Evolutionary conservation across 2,888 invertebrate species (phyloP).

Genomic region (Melangyna quadrimaculata): DNA sequence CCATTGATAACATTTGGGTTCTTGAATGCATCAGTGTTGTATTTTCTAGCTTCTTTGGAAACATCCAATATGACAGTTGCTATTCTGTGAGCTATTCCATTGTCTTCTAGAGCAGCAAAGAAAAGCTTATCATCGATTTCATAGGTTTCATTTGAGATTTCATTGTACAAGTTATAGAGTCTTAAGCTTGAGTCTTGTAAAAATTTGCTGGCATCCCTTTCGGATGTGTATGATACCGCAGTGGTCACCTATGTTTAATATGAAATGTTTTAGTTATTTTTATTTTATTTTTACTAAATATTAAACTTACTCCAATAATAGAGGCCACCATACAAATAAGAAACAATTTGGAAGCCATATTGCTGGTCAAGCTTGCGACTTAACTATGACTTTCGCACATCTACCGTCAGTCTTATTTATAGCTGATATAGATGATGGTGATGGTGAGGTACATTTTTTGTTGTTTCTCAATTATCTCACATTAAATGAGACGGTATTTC

Average conservation of each 20-base stretch:
- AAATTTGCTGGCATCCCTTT: slow-evolving; percentile 75
- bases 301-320: slow-evolving; percentile 40
- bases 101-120: slow-evolving; percentile 75
- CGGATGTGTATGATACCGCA: slow-evolving; percentile 72
- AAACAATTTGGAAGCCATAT: slow-evolving; percentile 23
- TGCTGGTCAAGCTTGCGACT: neutral
- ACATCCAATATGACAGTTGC: slow-evolving; percentile 76
- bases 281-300: neutral
- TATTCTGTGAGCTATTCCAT: slow-evolving; percentile 76
- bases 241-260: slow-evolving; percentile 3
- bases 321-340: slow-evolving; percentile 11
- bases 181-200: slow-evolving; percentile 76
- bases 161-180: slow-evolving; percentile 76
- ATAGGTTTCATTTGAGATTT: slow-evolving; percentile 78
- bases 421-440: neutral
- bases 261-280: neutral
- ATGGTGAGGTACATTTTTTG: too few relatives aligned
- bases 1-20: slow-evolving; percentile 74
- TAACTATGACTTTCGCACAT: neutral
- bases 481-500: neutral
- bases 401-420: slow-evolving; percentile 15
- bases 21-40: slow-evolving; percentile 72
- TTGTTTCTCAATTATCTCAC: neutral
- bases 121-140: slow-evolving; percentile 76
- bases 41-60: slow-evolving; percentile 83